These are phyloP conservation scores for Dryomyza anilis DNA, from an alignment of 2,888 invertebrate genomes.

Conservation along the genomic window DNA sequence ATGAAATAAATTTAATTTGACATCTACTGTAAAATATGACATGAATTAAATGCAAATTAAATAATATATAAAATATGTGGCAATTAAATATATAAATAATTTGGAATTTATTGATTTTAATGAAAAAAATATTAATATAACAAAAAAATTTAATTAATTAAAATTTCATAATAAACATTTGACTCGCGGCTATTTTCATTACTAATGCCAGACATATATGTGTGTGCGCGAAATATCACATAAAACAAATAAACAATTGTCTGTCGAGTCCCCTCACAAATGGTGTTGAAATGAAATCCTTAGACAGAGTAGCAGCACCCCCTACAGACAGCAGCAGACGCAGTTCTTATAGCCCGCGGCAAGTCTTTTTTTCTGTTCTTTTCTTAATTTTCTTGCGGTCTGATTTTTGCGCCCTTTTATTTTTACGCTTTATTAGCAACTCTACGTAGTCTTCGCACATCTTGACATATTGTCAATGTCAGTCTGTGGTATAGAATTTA, in stretches of 20 bases:
- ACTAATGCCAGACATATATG: slow-evolving; percentile 8
- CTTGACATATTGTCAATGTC: slow-evolving; percentile 14
- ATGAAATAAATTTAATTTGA: too few relatives aligned
- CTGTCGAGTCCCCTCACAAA: background rate
- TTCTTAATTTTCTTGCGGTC: background rate
- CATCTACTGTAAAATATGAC: too few relatives aligned
- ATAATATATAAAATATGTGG: too few relatives aligned
- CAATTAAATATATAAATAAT: too few relatives aligned
- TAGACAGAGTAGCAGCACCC: too few relatives aligned
- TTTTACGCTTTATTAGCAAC: background rate
- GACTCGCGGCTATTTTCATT: slow-evolving; percentile 10
- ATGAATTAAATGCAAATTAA: too few relatives aligned
- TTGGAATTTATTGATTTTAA: too few relatives aligned
- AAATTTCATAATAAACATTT: too few relatives aligned
- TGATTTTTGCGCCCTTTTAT: background rate
- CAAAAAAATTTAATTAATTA: too few relatives aligned
- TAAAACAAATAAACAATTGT: slow-evolving; percentile 10
- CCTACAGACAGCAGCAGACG: too few relatives aligned
- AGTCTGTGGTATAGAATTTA: slow-evolving; percentile 16
- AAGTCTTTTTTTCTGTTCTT: background rate
- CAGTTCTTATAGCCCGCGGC: background rate
- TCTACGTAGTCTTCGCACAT: background rate
- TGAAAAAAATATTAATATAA: too few relatives aligned
- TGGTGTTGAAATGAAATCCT: slow-evolving; percentile 11
- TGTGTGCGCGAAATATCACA: background rate